Base-by-base conservation (phyloP, 1,140 invertebrate genomes). In the Diprion similis region DNA sequence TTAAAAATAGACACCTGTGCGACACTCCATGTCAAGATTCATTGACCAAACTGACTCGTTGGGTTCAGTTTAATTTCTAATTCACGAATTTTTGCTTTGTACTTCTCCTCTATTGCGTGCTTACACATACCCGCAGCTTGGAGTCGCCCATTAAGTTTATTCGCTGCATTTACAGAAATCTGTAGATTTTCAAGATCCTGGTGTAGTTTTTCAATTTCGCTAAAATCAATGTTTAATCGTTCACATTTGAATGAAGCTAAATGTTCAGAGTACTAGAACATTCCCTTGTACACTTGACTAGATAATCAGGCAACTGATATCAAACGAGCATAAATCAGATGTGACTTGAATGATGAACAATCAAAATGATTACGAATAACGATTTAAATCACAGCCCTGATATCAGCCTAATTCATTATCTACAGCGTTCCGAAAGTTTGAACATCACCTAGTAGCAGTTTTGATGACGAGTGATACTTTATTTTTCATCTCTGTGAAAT, bases 121-220 rank as follows among this genome's bases (percentile, higher is more conserved):
- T 74, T 74, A 73, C 80, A 81, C 18, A 82, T 72, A 51, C 80
- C 80, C 17, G 80, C 72, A 10, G 74, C 76, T 79, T 84, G 80
- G 66, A 87, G 82, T 10, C 82, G 81, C 76, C 84, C 81, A 11
- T 85, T 83, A 24, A 84, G 70, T 15, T 77, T 37, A 51, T 75
- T 78, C 45, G 78, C 72, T 10, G 73, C 71, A 75, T 81, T 76
- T 10, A 79, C 75, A 13, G 78, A 82, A 69, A 83, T 78, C 19
- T 72, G 46, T 17, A 87, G 74, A 8, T 79, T 70, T 64, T 80
- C 73, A 13, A 86, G 84, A 64, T 88, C 85, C 65, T 81, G 76
- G 74, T 76, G 75, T 37, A 86, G 75, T 80, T 84, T 85, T n/a
- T 45, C 73, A 51, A 85, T 66, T 70, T 83, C 81, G 46, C 84